Conservation (phyloP, 1,140 invertebrate genomes). For the Scaptomyza pallida region DNA sequence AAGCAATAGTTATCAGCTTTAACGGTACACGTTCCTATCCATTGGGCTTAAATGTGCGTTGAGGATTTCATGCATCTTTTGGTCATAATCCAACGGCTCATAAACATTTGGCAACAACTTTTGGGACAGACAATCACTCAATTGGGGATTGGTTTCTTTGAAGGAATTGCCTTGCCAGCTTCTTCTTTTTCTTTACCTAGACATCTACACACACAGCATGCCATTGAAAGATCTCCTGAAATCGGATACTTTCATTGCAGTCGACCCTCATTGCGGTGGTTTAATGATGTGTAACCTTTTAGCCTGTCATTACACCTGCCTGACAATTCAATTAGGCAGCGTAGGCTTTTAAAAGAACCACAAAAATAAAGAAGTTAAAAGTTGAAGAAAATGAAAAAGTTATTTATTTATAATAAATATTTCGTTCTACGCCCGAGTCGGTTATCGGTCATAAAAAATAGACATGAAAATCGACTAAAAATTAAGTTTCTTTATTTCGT, state of each 20-base stretch:
- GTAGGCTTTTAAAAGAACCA: conserved; percentile 25
- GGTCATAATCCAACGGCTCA: conserved; percentile 5
- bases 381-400: too few species aligned
- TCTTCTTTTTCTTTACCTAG: not conserved
- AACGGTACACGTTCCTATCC: conserved; percentile 33
- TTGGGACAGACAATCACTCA: conserved; percentile 36
- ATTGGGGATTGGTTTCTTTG: conserved; percentile 8
- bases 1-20: conserved; percentile 7
- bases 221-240: not conserved
- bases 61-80: conserved; percentile 1
- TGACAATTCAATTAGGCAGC: conserved; percentile 34
- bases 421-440: too few species aligned
- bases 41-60: conserved; percentile 44
- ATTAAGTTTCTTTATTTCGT: too few species aligned
- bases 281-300: conserved; percentile 56
- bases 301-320: conserved; percentile 39
- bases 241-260: conserved; percentile 1
- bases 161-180: conserved; percentile 5
- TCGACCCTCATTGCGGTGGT: not conserved
- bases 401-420: too few species aligned
- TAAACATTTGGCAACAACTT: conserved; percentile 37
- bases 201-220: not conserved
- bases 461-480: too few species aligned
- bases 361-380: conserved; percentile 32
- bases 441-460: too few species aligned